Evolutionary conservation across 2,113 vertebrate genomes (phyloP), one percentile per base, ranked within the genome.

Genomic region (Scatophagus argus): DNA sequence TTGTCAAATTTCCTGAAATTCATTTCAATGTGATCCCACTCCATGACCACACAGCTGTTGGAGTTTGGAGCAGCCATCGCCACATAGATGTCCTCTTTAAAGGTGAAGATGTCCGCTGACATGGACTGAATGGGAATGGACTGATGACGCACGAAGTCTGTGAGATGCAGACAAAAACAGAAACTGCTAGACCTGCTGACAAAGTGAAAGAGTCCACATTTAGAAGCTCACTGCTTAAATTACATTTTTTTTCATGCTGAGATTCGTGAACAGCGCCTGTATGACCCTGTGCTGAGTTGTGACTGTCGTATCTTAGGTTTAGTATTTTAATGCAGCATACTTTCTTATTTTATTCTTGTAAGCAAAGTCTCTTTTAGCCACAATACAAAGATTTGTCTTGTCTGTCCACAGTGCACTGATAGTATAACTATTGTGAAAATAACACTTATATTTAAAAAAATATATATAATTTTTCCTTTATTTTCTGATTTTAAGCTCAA

Each of bases 21-120:
- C 94, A 96, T 96, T 87, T 99, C 98, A 49, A 99, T 96, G 92
- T 99, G 97, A 89, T 99, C 98, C 98, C 98, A 99, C 87, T 99
- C 97, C 92, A 99, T 93, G 73, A 99, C 94, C 93, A 97, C 95
- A 88, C 98, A 99, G 93, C 98, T 99, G 94, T 98, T 97, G 92
- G 96, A 96, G 91, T 95, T 96, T 34, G 97, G 97, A 63, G 97
- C 96, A 0, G 98, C 96, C 81, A 99, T 96, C 29, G 97, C 96
- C 75, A 98, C 97, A 1, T 95, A 99, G 67, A 99, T 96, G 14
- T 99, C 98, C 4, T 98, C 97, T 93, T 99, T 99, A 65, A 97
- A 96, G 81, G 94, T 94, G 93, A 99, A 99, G 0, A 97, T 97
- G 80, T 99, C 97, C 34, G 97, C 96, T 0, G 98, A 99, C 79